These are phyloP conservation scores for Columba livia DNA, from an alignment of 2,113 vertebrate genomes.

Conservation along the genomic window DNA sequence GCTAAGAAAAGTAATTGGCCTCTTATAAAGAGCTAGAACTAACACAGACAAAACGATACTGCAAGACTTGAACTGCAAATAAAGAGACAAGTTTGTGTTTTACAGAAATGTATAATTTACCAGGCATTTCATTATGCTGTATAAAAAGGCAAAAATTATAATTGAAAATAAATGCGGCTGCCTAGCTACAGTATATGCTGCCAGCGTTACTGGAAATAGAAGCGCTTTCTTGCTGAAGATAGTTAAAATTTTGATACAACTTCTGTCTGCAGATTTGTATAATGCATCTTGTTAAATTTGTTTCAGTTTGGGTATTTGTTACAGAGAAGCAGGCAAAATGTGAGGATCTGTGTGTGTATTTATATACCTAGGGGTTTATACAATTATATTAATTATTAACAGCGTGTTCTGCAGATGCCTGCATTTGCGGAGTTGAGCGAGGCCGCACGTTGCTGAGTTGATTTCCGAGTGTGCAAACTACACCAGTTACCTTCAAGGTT, in stretches of 20 bases:
- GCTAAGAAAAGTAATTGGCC: constrained; percentile 32
- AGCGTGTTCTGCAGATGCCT: not conserved
- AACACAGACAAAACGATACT: constrained; percentile 48
- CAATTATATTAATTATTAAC: constrained; percentile 46
- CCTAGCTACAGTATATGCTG: constrained; percentile 54
- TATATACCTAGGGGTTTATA: constrained; percentile 6
- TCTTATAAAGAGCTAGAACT: constrained; percentile 55
- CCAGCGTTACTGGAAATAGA: constrained; percentile 61
- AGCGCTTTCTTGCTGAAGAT: constrained; percentile 47
- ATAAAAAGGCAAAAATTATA: constrained; percentile 67
- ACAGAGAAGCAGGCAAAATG: constrained; percentile 22
- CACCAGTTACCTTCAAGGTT: not conserved
- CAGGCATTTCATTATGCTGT: constrained; percentile 65
- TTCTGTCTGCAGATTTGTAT: constrained; percentile 51
- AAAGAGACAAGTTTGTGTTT: constrained; percentile 62
- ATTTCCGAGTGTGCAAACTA: not conserved
- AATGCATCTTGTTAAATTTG: constrained; percentile 58
- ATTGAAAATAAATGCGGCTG: constrained; percentile 69
- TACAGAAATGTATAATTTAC: constrained; percentile 66
- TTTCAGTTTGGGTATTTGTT: constrained; percentile 58
- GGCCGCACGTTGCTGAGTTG: not conserved
- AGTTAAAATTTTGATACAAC: constrained; percentile 61
- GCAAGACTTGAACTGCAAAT: constrained; percentile 53
- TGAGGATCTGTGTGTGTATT: constrained; percentile 38
- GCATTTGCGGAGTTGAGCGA: not conserved